A percentile compares a stretch with the other conserved stretches of the same genome.
Conservation (phyloP, 2,888 invertebrate species). For the Tanytarsus gracilentus region DNA sequence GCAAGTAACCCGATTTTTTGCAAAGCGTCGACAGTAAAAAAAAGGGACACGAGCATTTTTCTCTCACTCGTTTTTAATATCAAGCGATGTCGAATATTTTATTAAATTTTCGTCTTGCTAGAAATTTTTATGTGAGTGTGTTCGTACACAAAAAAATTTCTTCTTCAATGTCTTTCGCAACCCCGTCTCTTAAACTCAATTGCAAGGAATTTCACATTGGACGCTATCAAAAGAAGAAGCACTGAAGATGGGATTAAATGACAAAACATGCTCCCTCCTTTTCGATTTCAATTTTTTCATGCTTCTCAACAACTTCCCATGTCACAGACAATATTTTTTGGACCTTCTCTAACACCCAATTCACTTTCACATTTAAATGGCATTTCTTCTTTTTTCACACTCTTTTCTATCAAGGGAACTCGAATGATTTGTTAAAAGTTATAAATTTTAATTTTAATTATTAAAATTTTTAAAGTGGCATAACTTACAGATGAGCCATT, state of each 20-base stretch:
- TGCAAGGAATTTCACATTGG: background rate
- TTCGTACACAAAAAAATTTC: slow-evolving; percentile 8
- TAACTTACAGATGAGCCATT: too few species aligned
- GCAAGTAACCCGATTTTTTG: slow-evolving; percentile 1
- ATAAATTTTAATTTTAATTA: too few species aligned
- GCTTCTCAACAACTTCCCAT: background rate
- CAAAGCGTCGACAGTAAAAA: slow-evolving; percentile 6
- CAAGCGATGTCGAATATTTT: slow-evolving; percentile 21
- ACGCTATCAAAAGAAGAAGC: background rate
- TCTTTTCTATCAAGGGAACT: background rate
- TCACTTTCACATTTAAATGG: slow-evolving; percentile 4
- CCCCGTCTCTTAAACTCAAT: background rate
- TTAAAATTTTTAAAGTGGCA: too few species aligned
- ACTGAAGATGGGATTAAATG: slow-evolving; percentile 1
- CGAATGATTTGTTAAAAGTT: too few species aligned
- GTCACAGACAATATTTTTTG: too few species aligned
- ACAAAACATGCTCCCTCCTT: slow-evolving; percentile 1
- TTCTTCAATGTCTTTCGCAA: background rate
- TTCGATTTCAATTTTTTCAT: background rate
- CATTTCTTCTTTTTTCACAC: background rate
- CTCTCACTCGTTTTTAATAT: slow-evolving; percentile 28
- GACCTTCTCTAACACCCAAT: background rate
- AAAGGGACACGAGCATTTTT: slow-evolving; percentile 27
- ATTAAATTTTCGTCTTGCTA: slow-evolving; percentile 19
- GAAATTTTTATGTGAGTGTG: background rate